Evolutionary conservation across 1,140 invertebrate species (phyloP), one percentile per base, ranked within the genome.

Genomic region (Polypedilum pembai): DNA sequence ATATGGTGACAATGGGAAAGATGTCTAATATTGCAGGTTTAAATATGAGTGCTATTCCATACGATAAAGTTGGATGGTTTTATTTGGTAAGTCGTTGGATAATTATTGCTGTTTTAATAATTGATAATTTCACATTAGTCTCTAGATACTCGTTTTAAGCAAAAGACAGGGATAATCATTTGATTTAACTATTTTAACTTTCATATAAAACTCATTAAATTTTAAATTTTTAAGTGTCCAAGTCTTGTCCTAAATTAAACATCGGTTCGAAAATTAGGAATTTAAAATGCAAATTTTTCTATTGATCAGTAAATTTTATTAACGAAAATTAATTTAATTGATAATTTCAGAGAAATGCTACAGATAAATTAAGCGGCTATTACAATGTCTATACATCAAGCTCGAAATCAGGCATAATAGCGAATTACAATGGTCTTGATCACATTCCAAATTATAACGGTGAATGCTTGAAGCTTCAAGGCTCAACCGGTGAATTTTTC

Each of bases 61-160:
- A 82, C 78, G 83, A 86, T 73, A 89, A 86, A 79, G 91, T 91
- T 81, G 90, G 87, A 8, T 92, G 89, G 89, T 91, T 92, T 79
- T 90, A 89, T 79, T 77, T 75, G 74, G 84, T 85, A 73, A 82
- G 81, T 80, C n/a, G 3, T 7, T 33, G 2, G n/a, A n/a, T n/a
- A n/a, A n/a, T n/a, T n/a, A n/a, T n/a, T n/a, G n/a, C n/a, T n/a
- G n/a, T n/a, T n/a, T n/a, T n/a, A n/a, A n/a, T n/a, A n/a, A n/a
- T n/a, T n/a, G n/a, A n/a, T n/a, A n/a, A n/a, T n/a, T n/a, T n/a
- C n/a, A n/a, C n/a, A n/a, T n/a, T n/a, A n/a, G n/a, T n/a, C n/a
- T n/a, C n/a, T n/a, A n/a, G n/a, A n/a, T n/a, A n/a, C n/a, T n/a
- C n/a, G n/a, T n/a, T n/a, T n/a, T n/a, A n/a, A n/a, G n/a, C n/a